Evolutionary conservation across 2,797 vertebrate genomes (phyloP).

Genomic region (Aeoliscus strigatus): DNA sequence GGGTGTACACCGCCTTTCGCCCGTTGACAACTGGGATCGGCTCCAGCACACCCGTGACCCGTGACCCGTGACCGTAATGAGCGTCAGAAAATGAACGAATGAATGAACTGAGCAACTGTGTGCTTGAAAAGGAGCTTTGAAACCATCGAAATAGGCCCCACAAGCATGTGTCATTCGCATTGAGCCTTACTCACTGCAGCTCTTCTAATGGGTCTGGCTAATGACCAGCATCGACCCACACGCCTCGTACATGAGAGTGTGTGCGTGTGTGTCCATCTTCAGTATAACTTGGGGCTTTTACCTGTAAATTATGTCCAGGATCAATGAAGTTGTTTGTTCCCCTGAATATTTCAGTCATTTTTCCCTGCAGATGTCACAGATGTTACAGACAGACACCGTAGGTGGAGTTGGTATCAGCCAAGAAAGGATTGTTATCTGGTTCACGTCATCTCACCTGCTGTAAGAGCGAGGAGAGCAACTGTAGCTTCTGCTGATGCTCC

Average conservation of each 20-base stretch:
- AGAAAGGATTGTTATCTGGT: too few species aligned
- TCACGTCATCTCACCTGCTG: conserved; percentile 83
- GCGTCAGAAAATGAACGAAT: too few species aligned
- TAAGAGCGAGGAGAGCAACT: conserved; percentile 80
- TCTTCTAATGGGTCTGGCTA: conserved; percentile 24
- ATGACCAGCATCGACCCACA: conserved; percentile 24
- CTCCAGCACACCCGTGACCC: too few species aligned
- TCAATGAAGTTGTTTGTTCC: too few species aligned
- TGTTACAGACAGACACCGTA: too few species aligned
- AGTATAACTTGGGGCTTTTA: not conserved
- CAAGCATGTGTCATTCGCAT: conserved; percentile 14
- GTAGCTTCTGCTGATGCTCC: conserved; percentile 78
- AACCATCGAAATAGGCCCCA: conserved; percentile 26
- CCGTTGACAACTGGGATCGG: too few species aligned
- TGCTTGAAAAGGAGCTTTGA: conserved; percentile 26
- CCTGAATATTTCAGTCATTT: too few species aligned
- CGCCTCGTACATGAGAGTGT: conserved; percentile 7
- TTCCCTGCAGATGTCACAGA: too few species aligned
- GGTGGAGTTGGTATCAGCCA: too few species aligned
- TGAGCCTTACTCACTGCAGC: conserved; percentile 36
- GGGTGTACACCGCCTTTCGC: too few species aligned
- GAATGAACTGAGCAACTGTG: too few species aligned
- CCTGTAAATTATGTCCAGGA: not conserved
- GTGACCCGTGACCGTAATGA: too few species aligned
- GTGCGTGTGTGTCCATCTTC: conserved; percentile 7